Conservation (phyloP, 2,113 vertebrate species). For the Dicaeum eximium region DNA sequence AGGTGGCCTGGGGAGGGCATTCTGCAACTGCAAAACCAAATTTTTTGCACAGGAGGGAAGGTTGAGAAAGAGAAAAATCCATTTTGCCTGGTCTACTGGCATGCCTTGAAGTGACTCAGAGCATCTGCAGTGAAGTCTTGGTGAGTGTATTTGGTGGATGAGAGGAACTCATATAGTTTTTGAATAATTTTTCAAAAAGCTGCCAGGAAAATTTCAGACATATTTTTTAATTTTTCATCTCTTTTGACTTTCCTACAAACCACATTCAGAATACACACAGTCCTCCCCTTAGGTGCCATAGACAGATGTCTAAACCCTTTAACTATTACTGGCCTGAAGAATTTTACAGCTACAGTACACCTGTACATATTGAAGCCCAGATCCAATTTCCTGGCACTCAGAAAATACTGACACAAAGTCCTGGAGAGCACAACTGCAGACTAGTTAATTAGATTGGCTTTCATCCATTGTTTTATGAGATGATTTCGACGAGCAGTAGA, state of each 20-base stretch:
- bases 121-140: neutral
- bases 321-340: neutral
- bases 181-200: neutral
- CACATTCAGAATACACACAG: neutral
- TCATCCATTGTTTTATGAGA: neutral
- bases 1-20: neutral
- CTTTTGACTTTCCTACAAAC: neutral
- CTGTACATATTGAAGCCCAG: accelerated
- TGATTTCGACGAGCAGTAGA: accelerated
- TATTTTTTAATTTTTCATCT: neutral
- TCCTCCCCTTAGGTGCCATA: neutral
- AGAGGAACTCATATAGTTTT: neutral
- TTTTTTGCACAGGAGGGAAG: neutral
- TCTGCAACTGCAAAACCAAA: neutral
- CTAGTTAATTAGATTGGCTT: neutral
- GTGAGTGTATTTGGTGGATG: neutral
- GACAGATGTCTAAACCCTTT: neutral
- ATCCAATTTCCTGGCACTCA: neutral
- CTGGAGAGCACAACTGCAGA: neutral
- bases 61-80: neutral
- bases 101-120: neutral
- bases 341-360: neutral
- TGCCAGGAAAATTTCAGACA: neutral
- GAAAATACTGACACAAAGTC: neutral
- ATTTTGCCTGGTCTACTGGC: neutral